Percentiles rank a stretch among this genome's conserved stretches.
phyloP scores from a whole-genome alignment of 1,140 invertebrate genomes.

The Hetaerina americana region DNA sequence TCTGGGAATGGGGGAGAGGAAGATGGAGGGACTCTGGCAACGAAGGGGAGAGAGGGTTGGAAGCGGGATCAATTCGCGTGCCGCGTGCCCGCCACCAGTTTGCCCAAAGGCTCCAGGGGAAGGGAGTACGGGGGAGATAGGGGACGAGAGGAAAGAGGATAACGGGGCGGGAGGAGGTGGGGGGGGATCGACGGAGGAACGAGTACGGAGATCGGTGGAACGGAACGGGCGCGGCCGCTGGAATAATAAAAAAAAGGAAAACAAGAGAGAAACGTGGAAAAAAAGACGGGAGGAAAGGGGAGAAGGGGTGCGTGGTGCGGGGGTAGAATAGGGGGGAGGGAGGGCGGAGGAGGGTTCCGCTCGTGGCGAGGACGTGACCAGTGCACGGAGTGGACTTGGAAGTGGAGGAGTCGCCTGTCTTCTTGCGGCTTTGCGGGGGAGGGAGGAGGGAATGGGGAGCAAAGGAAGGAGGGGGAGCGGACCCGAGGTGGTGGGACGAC shows the following conservation, averaged over 20 bases:
- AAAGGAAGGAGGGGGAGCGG: neutral
- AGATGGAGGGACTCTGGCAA: neutral
- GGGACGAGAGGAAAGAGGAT: too few relatives aligned
- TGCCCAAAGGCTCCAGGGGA: too few relatives aligned
- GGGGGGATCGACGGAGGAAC: too few relatives aligned
- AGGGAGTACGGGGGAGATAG: too few relatives aligned
- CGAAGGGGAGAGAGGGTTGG: neutral
- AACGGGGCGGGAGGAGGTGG: too few relatives aligned
- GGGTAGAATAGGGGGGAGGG: too few relatives aligned
- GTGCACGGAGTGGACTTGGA: neutral
- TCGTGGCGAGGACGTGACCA: neutral
- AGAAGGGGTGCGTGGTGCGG: too few relatives aligned
- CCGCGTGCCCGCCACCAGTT: neutral
- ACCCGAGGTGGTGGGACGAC: neutral
- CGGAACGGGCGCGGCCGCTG: neutral
- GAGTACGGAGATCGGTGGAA: neutral
- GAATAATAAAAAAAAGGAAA: neutral
- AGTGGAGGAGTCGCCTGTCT: too few relatives aligned
- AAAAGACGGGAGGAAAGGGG: too few relatives aligned
- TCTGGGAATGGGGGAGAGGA: neutral
- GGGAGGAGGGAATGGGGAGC: neutral
- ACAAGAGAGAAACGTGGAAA: neutral
- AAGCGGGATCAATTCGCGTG: neutral
- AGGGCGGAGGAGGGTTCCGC: neutral
- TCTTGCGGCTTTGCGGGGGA: neutral